Evolutionary conservation across 2,113 vertebrate species (phyloP).

Genomic region (Felis chaus): DNA sequence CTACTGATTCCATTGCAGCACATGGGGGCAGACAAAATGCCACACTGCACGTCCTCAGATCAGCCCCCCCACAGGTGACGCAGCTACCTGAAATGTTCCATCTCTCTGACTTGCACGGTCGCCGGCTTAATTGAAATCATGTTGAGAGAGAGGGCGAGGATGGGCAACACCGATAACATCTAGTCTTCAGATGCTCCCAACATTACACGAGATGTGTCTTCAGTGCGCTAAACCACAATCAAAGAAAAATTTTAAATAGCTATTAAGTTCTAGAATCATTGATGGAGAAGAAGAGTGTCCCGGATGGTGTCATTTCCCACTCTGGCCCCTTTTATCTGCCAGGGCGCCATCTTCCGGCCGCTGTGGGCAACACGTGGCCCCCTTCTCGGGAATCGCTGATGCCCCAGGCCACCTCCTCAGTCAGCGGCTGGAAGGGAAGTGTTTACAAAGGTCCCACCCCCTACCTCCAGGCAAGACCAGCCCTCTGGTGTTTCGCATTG

Average conservation of each 20-base stretch:
- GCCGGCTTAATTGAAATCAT: not conserved
- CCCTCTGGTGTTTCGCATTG: not conserved
- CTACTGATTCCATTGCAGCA: constrained; percentile 5
- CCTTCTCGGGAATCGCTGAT: not conserved
- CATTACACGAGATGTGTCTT: not conserved
- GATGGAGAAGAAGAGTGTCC: not conserved
- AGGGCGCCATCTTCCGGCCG: not conserved
- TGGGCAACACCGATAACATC: not conserved
- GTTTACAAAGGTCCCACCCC: not conserved
- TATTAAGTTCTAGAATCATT: not conserved
- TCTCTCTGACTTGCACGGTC: not conserved
- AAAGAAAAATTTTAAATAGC: not conserved
- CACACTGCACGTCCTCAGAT: rapidly evolving
- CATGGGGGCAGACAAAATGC: not conserved
- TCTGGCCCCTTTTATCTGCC: not conserved
- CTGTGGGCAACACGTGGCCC: rapidly evolving
- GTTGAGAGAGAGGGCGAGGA: not conserved
- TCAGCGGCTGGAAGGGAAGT: rapidly evolving
- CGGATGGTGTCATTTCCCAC: not conserved
- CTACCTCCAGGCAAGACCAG: not conserved
- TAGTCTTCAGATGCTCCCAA: not conserved
- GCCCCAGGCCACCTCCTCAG: no score
- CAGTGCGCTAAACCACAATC: not conserved
- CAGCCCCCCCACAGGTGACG: not conserved
- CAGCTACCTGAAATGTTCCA: not conserved